Conservation (phyloP, 2,797 vertebrate species). For the Tokudaia tokunoshimensis region DNA sequence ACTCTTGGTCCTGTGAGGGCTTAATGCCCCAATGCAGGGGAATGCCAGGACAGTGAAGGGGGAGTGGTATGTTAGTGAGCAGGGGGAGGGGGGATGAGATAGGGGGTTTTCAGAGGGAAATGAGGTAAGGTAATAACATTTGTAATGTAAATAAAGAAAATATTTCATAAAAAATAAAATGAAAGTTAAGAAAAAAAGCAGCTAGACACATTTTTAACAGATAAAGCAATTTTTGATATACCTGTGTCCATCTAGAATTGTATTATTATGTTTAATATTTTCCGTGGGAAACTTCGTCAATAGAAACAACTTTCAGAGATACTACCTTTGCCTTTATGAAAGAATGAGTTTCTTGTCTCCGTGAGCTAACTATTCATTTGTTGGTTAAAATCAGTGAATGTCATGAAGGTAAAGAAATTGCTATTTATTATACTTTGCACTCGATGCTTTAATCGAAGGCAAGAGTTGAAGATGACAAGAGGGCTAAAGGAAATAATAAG, state of each 20-base stretch:
- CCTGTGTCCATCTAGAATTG: neutral
- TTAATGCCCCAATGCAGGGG: too few relatives aligned
- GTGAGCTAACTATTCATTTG: neutral
- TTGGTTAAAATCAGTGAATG: neutral
- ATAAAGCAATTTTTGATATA: neutral
- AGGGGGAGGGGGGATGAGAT: too few relatives aligned
- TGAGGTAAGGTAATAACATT: too few relatives aligned
- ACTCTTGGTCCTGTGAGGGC: too few relatives aligned
- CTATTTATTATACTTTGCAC: neutral
- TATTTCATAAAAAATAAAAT: too few relatives aligned
- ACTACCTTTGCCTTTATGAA: conserved; percentile 13
- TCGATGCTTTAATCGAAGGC: neutral
- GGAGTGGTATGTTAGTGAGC: too few relatives aligned
- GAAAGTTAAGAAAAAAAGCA: neutral
- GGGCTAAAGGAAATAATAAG: neutral
- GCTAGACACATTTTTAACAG: conserved; percentile 4
- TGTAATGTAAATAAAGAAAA: too few relatives aligned
- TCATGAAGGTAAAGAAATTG: neutral
- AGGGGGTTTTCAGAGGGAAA: too few relatives aligned
- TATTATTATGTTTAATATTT: conserved; percentile 38
- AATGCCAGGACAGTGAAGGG: too few relatives aligned
- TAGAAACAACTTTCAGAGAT: neutral
- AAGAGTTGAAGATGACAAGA: conserved; percentile 6
- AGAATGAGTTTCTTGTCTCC: neutral
- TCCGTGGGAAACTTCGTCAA: neutral